Evolutionary conservation across 2,888 invertebrate species (phyloP).

Genomic region (Deilephila porcellus): DNA sequence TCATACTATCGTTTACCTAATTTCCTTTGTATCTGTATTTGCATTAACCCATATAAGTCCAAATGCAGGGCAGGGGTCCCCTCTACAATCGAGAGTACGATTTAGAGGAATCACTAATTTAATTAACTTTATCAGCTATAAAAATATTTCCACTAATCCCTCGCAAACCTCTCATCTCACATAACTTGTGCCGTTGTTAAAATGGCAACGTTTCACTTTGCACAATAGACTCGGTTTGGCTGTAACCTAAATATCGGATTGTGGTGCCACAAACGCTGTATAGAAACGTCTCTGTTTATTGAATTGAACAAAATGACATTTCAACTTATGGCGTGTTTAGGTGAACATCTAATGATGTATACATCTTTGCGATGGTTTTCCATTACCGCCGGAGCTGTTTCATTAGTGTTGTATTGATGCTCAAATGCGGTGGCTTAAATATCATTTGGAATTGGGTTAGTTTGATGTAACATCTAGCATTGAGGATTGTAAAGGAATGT

Average conservation of each 20-base stretch:
- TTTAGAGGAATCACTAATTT: too few species aligned
- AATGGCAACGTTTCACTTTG: constrained; percentile 77
- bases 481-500: too few species aligned
- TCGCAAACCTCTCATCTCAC: constrained; percentile 34
- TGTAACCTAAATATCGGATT: constrained; percentile 81
- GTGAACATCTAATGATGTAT: constrained; percentile 25
- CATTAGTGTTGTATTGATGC: constrained; percentile 1
- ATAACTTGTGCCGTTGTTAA: constrained; percentile 54
- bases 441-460: not conserved
- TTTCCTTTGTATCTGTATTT: too few species aligned
- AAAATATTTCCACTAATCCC: not conserved
- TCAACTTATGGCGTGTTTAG: constrained; percentile 37
- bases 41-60: too few species aligned
- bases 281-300: constrained; percentile 66
- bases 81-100: too few species aligned
- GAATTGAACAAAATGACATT: constrained; percentile 66
- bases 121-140: not conserved
- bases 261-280: constrained; percentile 62
- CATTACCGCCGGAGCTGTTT: not conserved
- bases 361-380: not conserved
- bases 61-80: too few species aligned
- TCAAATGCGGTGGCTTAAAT: constrained; percentile 3
- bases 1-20: too few species aligned
- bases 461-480: not conserved
- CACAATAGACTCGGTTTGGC: constrained; percentile 79